A percentile compares a stretch with the other conserved stretches of the same genome.
These are phyloP conservation scores for Penaeus indicus DNA, from an alignment of 1,140 invertebrate genomes.

Conservation along the genomic window DNA sequence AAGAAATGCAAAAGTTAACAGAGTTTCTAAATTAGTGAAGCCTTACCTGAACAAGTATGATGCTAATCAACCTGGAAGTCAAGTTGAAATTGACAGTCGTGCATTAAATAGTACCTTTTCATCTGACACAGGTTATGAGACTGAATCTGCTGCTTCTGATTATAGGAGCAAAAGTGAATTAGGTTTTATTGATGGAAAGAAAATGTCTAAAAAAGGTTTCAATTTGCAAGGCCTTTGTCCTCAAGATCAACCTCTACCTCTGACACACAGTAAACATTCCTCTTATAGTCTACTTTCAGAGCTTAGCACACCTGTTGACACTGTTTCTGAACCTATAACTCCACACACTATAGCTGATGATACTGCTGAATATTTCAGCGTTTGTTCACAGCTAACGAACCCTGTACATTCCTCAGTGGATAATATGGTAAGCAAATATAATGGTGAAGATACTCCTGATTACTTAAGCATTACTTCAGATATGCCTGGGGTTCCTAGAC, in stretches of 20 bases:
- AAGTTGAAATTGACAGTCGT: slow-evolving; percentile 43
- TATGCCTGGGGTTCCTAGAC: slow-evolving; percentile 10
- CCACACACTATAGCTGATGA: slow-evolving; percentile 44
- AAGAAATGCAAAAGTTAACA: background rate
- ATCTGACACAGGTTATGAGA: slow-evolving; percentile 57
- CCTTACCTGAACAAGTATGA: background rate
- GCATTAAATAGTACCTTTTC: slow-evolving; percentile 55
- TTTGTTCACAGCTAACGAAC: slow-evolving; percentile 43
- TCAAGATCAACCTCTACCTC: background rate
- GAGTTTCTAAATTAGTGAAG: background rate
- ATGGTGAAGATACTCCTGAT: slow-evolving; percentile 45
- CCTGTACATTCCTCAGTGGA: slow-evolving; percentile 4
- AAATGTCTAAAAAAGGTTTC: background rate
- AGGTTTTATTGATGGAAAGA: slow-evolving; percentile 8
- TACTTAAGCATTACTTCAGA: slow-evolving; percentile 43
- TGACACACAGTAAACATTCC: background rate
- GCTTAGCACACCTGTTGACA: background rate
- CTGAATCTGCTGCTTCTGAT: slow-evolving; percentile 34
- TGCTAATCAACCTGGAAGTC: background rate
- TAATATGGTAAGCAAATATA: slow-evolving; percentile 5
- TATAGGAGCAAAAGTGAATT: slow-evolving; percentile 27
- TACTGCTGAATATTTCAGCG: slow-evolving; percentile 41
- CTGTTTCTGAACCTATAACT: slow-evolving; percentile 17
- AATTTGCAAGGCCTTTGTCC: too few species aligned
- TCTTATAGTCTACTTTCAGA: slow-evolving; percentile 8